These are phyloP conservation scores for Zaprionus inermis DNA, from an alignment of 1,140 invertebrate species.

Conservation along the genomic window DNA sequence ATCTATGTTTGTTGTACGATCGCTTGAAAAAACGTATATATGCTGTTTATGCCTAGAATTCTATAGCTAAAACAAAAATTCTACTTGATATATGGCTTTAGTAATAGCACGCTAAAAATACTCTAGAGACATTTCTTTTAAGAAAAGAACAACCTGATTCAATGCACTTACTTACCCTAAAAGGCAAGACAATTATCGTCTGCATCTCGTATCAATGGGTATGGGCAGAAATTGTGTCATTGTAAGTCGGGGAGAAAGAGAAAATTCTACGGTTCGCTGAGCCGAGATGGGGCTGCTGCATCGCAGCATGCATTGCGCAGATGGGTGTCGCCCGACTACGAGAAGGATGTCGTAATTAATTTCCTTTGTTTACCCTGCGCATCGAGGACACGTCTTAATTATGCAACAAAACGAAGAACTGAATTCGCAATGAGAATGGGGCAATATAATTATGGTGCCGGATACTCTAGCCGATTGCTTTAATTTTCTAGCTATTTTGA, in stretches of 20 bases:
- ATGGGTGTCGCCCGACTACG: neutral
- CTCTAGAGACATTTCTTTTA: too few species aligned
- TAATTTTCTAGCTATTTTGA: conserved; percentile 5
- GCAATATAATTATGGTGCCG: neutral
- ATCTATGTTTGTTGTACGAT: too few species aligned
- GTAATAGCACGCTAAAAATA: too few species aligned
- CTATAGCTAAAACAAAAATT: too few species aligned
- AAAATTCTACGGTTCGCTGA: conserved; percentile 4
- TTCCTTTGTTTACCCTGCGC: conserved; percentile 47
- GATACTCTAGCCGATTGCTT: neutral
- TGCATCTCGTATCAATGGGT: neutral
- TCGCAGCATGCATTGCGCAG: conserved; percentile 7
- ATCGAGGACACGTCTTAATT: conserved; percentile 33
- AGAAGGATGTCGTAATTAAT: conserved; percentile 51
- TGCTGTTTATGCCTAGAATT: too few species aligned
- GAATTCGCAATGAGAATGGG: conserved; percentile 10
- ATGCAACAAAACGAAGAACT: conserved; percentile 14
- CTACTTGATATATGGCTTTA: too few species aligned
- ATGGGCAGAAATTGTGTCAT: conserved; percentile 17
- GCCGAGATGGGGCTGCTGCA: neutral
- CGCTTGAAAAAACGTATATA: too few species aligned
- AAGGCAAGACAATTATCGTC: neutral
- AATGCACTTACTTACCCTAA: too few species aligned
- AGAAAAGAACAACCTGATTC: too few species aligned
- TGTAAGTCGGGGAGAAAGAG: neutral